Evolutionary conservation across 2,797 vertebrate species (phyloP), one percentile per base, ranked within the genome.

Genomic region (Enteromius argenteus): DNA sequence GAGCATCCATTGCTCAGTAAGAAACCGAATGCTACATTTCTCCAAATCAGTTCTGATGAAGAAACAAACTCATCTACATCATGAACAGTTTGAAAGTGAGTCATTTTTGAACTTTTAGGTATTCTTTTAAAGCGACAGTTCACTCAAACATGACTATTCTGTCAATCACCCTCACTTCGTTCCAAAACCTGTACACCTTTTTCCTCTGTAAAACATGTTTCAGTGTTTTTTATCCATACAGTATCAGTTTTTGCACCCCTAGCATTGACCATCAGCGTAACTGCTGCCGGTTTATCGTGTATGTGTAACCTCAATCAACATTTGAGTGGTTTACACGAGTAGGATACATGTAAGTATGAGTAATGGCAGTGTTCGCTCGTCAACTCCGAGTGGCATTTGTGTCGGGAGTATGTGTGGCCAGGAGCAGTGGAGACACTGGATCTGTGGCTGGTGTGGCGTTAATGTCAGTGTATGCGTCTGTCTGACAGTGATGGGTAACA

Each of bases 401-500:
- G 15, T 27, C 42, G 51, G 51, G 46, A 72, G 69, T 53, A 69
- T 69, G 44, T 76, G 77, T 81, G 74, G 74, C 82, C 82, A 71
- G 74, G 14, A 86, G 78, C 83, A 85, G 44, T 90, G 81, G 51
- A 76, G 80, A 87, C 88, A 82, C 81, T 81, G 73, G 85, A 87
- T 84, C 89, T 91, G 87, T 88, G 87, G 83, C 90, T 14, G 32
- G 23, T 30, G 75, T 72, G 79, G 42, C 27, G 35, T 81, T 79
- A 84, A 78, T 84, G 83, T 85, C 87, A 86, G 83, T 83, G 51
- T 83, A 80, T 86, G 35, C 39, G 83, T 84, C 60, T 75, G 74
- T 83, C 80, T 87, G 86, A 89, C 86, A 78, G 86, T 90, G 91
- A 92, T 83, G 85, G 88, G 88, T 89, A 93, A 88, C 94, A 94